Conservation (phyloP, 2,888 invertebrate genomes). For the Galerucella pusilla region DNA sequence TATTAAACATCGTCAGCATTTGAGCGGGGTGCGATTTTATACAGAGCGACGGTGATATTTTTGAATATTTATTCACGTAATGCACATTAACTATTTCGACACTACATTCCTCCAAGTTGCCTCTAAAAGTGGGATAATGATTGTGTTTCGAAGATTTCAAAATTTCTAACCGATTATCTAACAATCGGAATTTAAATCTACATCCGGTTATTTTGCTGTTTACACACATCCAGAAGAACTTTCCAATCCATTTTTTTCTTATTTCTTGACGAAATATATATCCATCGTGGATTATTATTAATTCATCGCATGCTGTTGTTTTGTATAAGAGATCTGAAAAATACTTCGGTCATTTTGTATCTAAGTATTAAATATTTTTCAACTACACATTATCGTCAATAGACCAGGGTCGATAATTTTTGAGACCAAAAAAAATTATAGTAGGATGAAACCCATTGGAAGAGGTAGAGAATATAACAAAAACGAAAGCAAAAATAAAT, state of each 20-base stretch:
- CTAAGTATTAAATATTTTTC: not conserved
- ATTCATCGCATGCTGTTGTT: not conserved
- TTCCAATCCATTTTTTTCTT: not conserved
- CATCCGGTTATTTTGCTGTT: slow-evolving; percentile 10
- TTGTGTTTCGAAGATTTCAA: slow-evolving; percentile 29
- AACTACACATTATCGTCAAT: too few species aligned
- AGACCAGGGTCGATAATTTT: too few species aligned
- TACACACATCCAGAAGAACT: slow-evolving; percentile 13
- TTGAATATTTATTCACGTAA: slow-evolving; percentile 6
- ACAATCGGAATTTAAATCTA: slow-evolving; percentile 6
- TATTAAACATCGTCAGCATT: not conserved
- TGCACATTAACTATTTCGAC: slow-evolving; percentile 1
- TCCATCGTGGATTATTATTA: slow-evolving; percentile 10
- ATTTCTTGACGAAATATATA: not conserved
- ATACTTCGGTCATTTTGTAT: not conserved
- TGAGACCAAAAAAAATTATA: too few species aligned
- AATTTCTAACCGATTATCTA: not conserved
- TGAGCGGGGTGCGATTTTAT: not conserved
- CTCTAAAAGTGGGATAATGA: slow-evolving; percentile 37
- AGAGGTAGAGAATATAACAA: too few species aligned
- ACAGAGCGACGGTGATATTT: not conserved
- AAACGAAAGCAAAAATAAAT: too few species aligned
- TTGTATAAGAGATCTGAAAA: slow-evolving; percentile 9
- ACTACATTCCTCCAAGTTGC: slow-evolving; percentile 16
- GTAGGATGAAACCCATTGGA: too few species aligned